A percentile compares a stretch with the other conserved stretches of the same genome.
phyloP scores from a whole-genome alignment of 2,888 invertebrate genomes.

The Heliconius cydno region DNA sequence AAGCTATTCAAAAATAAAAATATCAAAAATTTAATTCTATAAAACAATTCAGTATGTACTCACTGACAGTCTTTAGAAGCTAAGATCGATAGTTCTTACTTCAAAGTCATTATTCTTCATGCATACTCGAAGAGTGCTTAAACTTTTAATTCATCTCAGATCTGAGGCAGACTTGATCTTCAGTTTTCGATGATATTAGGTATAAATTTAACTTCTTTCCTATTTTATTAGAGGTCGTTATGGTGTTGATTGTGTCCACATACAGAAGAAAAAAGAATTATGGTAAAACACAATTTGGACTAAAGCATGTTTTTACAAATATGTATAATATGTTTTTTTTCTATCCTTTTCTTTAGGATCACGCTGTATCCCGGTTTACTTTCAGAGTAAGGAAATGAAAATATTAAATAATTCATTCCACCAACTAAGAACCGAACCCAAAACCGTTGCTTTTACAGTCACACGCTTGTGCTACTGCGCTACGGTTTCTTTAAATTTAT shows the following conservation, averaged over 20 bases:
- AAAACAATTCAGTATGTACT: neutral
- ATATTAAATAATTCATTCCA: too few relatives aligned
- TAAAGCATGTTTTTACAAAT: too few relatives aligned
- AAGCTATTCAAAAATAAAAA: neutral
- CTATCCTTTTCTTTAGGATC: too few relatives aligned
- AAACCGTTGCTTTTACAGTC: too few relatives aligned
- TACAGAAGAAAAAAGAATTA: neutral
- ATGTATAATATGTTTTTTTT: too few relatives aligned
- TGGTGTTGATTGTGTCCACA: neutral
- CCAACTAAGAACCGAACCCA: too few relatives aligned
- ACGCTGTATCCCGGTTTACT: too few relatives aligned
- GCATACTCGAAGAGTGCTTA: conserved; percentile 22
- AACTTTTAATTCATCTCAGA: conserved; percentile 23
- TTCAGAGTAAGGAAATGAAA: too few relatives aligned
- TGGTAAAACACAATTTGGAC: too few relatives aligned
- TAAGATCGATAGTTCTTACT: neutral
- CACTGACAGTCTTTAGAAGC: conserved; percentile 2
- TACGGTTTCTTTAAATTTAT: too few relatives aligned
- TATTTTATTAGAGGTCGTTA: neutral
- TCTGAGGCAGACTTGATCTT: conserved; percentile 11
- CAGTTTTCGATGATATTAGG: neutral
- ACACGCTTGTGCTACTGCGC: too few relatives aligned
- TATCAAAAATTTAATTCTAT: neutral
- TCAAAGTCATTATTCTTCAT: conserved; percentile 21
- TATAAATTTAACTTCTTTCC: neutral